Evolutionary conservation across 2,888 invertebrate species (phyloP), one percentile per base, ranked within the genome.

Genomic region (Ormyrus rosae): DNA sequence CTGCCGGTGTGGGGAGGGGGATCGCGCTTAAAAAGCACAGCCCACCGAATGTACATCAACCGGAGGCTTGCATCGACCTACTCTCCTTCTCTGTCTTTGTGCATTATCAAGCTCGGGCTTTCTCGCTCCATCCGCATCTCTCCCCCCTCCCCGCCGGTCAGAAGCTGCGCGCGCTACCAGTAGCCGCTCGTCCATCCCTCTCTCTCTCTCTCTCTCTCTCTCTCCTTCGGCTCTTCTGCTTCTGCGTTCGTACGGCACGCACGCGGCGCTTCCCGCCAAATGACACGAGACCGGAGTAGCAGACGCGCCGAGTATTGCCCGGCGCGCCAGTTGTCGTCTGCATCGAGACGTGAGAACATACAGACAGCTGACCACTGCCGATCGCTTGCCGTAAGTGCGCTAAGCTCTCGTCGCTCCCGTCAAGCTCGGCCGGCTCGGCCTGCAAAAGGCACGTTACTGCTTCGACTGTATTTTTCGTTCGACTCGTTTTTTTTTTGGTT

Each of bases 271-370:
- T 75, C 70, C 80, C 80, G 80, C 67, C 80, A 67, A 80, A 75
- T 80, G 75, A 67, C 67, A 70, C 58, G 70, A 55, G 55, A 53
- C 10, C 48, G 45, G 34, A 61, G 65, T 5, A 8, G 61, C 67
- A n/a, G 51, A 11, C 69, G 75, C 80, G 53, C 46, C 5, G 55
- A 10, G 50, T n/a, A 45, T 9, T 67, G 50, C 48, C 10, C 64
- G 46, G 48, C 78, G 13, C 69, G 71, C 55, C 79, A 81, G 81
- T 81, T 81, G 78, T 76, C 78, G 68, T 65, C 70, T 70, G 74
- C 73, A 51, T 51, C 75, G 71, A 64, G 75, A 58, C 75, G 78
- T 60, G 81, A 63, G 68, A 78, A 68, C 67, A 78, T 55, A 6
- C 11, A 45, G 46, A 34, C 60, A 48, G 10, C 46, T 19, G 13